These are phyloP conservation scores for Calameuta filiformis DNA, from an alignment of 2,888 invertebrate genomes.

Conservation along the genomic window DNA sequence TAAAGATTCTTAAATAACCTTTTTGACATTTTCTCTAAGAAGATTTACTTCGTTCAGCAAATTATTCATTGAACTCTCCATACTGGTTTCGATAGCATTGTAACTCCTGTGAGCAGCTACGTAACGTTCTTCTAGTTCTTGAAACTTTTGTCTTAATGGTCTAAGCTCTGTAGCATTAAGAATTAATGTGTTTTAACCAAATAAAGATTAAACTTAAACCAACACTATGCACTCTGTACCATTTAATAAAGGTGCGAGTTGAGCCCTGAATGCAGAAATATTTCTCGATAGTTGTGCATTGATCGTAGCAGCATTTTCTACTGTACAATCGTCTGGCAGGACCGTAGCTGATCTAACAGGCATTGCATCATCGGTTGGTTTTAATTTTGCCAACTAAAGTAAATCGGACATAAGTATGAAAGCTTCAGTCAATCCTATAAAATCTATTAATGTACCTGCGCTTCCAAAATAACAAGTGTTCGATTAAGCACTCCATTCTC, in stretches of 20 bases:
- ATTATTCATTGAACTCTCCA: conserved; percentile 70
- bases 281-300: conserved; percentile 44
- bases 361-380: conserved; percentile 18
- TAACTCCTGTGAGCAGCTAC: conserved; percentile 70
- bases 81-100: conserved; percentile 69
- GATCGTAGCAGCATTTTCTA: conserved; percentile 42
- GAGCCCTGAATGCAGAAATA: conserved; percentile 37
- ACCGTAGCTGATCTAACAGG: conserved; percentile 16
- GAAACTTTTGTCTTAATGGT: conserved; percentile 74
- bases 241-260: conserved; percentile 46
- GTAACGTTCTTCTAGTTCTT: conserved; percentile 74
- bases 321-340: conserved; percentile 41
- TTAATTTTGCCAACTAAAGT: conserved; percentile 28
- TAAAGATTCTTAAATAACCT: conserved; percentile 66
- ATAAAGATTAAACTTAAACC: not conserved
- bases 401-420: not conserved
- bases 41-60: conserved; percentile 41
- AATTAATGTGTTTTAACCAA: not conserved
- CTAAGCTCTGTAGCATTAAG: conserved; percentile 66
- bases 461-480: conserved; percentile 79
- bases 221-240: conserved; percentile 31
- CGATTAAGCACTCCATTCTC: conserved; percentile 82
- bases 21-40: conserved; percentile 67
- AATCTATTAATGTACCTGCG: conserved; percentile 64
- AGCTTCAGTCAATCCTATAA: not conserved